Conservation (phyloP, 2,113 vertebrate genomes). For the zebrafish (Danio rerio) region GRCz12tu NC_133176.1:43909501-43910000, state of each 20-base stretch:
- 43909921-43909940: neutral
- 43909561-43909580: too few species aligned
- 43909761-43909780: conserved; percentile 4
- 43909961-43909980: neutral
- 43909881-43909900: neutral
- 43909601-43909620: neutral
- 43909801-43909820: conserved; percentile 11
- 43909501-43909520: neutral
- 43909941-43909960: neutral
- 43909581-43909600: too few species aligned
- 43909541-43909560: neutral
- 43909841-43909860: neutral
- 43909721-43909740: conserved; percentile 36
- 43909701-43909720: conserved; percentile 24
- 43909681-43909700: neutral
- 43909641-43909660: neutral
- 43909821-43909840: neutral
- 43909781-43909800: conserved; percentile 17
- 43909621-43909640: neutral
- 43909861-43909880: neutral
- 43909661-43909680: neutral
- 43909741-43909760: conserved; percentile 25
- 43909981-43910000: too few species aligned
- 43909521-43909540: neutral
- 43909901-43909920: too few species aligned